Conservation (phyloP, 2,113 vertebrate species). For the Paramormyrops kingsleyae region DNA sequence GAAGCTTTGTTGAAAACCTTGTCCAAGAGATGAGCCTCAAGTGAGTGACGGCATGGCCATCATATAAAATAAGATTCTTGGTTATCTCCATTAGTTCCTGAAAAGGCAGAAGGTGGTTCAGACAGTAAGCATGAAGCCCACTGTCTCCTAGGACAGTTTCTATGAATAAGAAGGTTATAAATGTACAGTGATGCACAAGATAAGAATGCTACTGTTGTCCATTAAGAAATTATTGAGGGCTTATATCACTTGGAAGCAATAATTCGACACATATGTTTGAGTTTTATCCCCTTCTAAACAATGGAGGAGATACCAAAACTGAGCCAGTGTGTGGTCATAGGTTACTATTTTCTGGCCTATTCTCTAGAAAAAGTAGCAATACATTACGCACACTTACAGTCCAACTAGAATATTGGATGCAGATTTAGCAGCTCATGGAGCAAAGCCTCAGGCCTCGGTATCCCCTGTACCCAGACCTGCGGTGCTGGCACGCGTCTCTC, state of each 20-base stretch:
- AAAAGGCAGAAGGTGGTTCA: background rate
- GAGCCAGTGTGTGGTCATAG: background rate
- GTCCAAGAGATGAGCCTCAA: background rate
- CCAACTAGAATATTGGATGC: background rate
- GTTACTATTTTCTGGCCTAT: background rate
- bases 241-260: background rate
- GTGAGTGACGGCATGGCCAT: background rate
- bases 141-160: conserved; percentile 18
- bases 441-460: background rate
- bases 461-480: background rate
- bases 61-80: background rate
- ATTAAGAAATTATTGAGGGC: background rate
- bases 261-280: conserved; percentile 13
- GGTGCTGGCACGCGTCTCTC: background rate
- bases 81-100: background rate
- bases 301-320: background rate
- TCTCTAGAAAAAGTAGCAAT: background rate
- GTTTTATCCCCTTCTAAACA: background rate
- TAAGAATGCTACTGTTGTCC: background rate
- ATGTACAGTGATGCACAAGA: conserved; percentile 19
- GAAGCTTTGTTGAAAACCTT: background rate
- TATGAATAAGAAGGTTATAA: conserved; percentile 35
- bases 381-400: background rate
- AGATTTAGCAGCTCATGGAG: background rate
- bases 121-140: conserved; percentile 21